Evolutionary conservation across 2,888 invertebrate genomes (phyloP).

Genomic region (Drosophila melanosoma): DNA sequence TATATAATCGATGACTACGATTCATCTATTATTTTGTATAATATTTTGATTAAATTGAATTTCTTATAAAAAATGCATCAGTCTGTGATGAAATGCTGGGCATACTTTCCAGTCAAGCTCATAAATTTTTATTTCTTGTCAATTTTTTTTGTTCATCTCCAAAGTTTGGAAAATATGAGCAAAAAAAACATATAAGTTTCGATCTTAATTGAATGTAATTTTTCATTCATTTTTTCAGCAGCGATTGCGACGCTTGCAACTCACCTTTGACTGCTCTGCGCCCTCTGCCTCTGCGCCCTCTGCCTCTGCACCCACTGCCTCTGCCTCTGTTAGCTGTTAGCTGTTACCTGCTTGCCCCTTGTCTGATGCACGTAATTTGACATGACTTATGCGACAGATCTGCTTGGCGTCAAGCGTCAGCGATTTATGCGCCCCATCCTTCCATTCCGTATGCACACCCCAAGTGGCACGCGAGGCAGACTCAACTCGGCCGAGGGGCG

Average conservation of each 20-base stretch:
- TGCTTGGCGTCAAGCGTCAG: slow-evolving; percentile 77
- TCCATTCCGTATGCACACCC: slow-evolving; percentile 10
- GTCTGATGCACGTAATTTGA: slow-evolving; percentile 66
- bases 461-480: not conserved
- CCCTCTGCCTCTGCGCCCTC: not conserved
- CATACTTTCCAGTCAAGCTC: not conserved
- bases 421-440: slow-evolving; percentile 66
- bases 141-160: slow-evolving; percentile 28
- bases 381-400: slow-evolving; percentile 82
- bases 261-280: not conserved
- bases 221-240: slow-evolving; percentile 60
- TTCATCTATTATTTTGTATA: not conserved
- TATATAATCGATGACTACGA: not conserved
- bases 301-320: too few relatives aligned
- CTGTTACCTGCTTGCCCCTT: slow-evolving; percentile 1
- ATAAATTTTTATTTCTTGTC: not conserved
- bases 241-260: slow-evolving; percentile 5
- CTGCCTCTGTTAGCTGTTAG: not conserved
- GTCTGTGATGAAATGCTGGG: not conserved
- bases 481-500: slow-evolving; percentile 1
- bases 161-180: slow-evolving; percentile 37
- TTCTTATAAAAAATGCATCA: not conserved
- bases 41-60: not conserved
- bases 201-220: slow-evolving; percentile 77
- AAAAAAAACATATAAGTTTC: slow-evolving; percentile 42